Evolutionary conservation across 2,797 vertebrate genomes (phyloP).

Genomic region (Cercopithecus petaurista): DNA sequence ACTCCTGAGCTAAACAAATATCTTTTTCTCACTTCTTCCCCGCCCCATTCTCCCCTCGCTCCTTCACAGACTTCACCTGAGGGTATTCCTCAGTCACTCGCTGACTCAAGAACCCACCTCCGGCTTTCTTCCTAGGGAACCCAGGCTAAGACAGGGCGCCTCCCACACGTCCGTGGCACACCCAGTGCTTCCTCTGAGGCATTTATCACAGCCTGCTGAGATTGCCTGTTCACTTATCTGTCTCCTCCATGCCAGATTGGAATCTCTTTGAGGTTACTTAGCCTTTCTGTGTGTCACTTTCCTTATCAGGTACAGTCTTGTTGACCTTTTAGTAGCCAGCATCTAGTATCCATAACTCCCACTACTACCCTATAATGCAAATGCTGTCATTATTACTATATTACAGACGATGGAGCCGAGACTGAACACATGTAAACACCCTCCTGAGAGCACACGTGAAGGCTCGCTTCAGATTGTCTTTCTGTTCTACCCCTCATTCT

Average conservation of each 20-base stretch:
- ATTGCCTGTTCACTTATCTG: neutral
- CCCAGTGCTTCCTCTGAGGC: neutral
- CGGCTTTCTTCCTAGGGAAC: neutral
- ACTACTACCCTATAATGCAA: neutral
- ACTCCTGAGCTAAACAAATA: neutral
- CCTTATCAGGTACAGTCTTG: conserved; percentile 41
- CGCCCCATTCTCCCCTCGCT: neutral
- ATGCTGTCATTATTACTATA: neutral
- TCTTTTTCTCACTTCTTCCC: neutral
- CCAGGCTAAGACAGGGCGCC: neutral
- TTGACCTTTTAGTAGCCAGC: conserved; percentile 56
- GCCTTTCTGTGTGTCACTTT: conserved; percentile 29
- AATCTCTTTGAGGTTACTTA: conserved; percentile 22
- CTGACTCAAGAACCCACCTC: neutral
- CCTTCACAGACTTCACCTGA: neutral
- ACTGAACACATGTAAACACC: neutral
- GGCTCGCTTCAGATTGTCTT: neutral
- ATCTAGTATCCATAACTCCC: neutral
- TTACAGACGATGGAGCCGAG: neutral
- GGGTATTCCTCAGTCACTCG: neutral
- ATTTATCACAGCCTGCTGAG: neutral
- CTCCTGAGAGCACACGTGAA: neutral
- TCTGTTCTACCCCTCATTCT: neutral
- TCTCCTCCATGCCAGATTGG: conserved; percentile 33
- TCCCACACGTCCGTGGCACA: rapidly evolving